A percentile compares a stretch with the other conserved stretches of the same genome.
These are phyloP conservation scores for Potorous gilbertii DNA, from an alignment of 2,797 vertebrate species.

Conservation along the genomic window DNA sequence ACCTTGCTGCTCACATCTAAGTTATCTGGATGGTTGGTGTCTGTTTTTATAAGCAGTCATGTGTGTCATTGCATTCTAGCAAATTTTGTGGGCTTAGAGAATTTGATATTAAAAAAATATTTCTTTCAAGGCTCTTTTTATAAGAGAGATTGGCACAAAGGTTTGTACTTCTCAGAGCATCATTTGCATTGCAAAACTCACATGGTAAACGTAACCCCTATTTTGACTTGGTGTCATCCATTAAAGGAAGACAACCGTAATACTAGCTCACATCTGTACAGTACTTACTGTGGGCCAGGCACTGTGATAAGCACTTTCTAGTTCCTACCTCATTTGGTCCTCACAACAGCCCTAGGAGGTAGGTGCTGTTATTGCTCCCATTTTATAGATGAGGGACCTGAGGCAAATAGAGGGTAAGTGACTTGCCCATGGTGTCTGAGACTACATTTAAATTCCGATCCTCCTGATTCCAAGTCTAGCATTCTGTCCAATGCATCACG, in stretches of 20 bases:
- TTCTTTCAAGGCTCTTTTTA: not conserved
- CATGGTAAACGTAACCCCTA: not conserved
- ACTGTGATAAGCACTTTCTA: not conserved
- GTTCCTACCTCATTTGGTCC: not conserved
- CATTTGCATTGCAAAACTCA: not conserved
- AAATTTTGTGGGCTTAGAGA: not conserved
- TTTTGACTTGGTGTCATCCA: not conserved
- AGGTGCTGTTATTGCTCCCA: not conserved
- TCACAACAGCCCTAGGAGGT: not conserved
- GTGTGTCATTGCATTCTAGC: not conserved
- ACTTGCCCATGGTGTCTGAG: not conserved
- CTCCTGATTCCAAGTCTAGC: not conserved
- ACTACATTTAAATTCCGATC: not conserved
- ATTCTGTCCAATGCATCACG: not conserved
- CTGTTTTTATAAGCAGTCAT: not conserved
- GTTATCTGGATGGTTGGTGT: not conserved
- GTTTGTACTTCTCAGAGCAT: not conserved
- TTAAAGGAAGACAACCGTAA: not conserved
- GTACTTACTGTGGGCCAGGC: not conserved
- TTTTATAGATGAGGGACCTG: not conserved
- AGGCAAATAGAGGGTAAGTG: not conserved
- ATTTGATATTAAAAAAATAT: not conserved
- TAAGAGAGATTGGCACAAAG: not conserved
- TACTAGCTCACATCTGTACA: not conserved
- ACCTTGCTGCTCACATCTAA: conserved; percentile 18